Evolutionary conservation across 1,140 invertebrate species (phyloP).

Genomic region (Zaprionus ghesquierei): DNA sequence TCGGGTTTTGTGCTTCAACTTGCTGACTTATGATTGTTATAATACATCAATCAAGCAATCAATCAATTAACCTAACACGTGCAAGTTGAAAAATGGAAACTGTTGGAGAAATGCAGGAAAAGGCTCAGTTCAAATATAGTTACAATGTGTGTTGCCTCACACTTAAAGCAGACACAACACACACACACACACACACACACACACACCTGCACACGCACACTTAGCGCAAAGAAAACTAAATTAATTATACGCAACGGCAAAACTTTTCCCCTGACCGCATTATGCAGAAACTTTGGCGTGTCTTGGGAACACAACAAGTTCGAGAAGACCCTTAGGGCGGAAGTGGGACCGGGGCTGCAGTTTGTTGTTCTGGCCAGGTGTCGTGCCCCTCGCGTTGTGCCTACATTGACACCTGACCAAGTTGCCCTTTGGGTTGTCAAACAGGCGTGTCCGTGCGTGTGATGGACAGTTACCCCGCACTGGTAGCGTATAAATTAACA

Average conservation of each 20-base stretch:
- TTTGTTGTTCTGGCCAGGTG: background rate
- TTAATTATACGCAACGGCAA: slow-evolving; percentile 49
- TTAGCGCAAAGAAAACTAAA: slow-evolving; percentile 37
- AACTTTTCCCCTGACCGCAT: slow-evolving; percentile 51
- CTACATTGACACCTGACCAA: slow-evolving; percentile 9
- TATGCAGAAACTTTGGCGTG: slow-evolving; percentile 43
- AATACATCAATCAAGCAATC: slow-evolving; percentile 7
- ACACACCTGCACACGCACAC: background rate
- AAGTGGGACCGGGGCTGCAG: background rate
- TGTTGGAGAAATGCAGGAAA: background rate
- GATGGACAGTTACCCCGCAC: slow-evolving; percentile 3
- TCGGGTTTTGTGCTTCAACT: background rate
- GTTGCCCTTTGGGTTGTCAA: slow-evolving; percentile 11
- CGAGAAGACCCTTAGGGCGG: too few relatives aligned
- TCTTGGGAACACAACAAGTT: background rate
- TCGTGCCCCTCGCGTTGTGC: background rate
- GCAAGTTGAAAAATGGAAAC: background rate
- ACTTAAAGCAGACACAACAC: background rate
- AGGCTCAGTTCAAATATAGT: slow-evolving; percentile 2
- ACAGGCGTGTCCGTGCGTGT: background rate
- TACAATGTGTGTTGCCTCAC: background rate
- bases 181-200: background rate
- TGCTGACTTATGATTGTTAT: background rate
- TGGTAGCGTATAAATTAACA: slow-evolving; percentile 9
- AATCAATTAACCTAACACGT: slow-evolving; percentile 7